Evolutionary conservation across 2,797 vertebrate genomes (phyloP), one percentile per base, ranked within the genome.

Genomic region (Molossus alvarezi): DNA sequence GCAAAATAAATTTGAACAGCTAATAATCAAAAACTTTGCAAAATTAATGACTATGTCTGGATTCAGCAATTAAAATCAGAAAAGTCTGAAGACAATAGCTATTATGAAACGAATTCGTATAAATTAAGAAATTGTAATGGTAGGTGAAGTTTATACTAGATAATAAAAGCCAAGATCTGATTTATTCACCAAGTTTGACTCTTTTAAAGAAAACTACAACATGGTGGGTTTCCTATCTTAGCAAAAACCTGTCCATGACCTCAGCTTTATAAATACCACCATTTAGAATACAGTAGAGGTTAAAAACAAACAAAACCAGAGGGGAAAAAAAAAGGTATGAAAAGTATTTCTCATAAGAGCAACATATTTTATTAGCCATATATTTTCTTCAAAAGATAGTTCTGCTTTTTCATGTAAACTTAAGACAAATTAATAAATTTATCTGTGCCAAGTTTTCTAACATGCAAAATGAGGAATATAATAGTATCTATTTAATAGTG

Each of bases 251-350:
- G 2, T 64, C 57, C 8, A 41, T 64, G 21, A 37, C 27, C 7
- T 88, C 45, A 79, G 23, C 6, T 86, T 94, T 81, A 51, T n/a
- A 88, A 75, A 87, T 77, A 69, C n/a, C 65, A 41, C 9, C 9
- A 82, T 25, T 67, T 21, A 65, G 41, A 85, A 86, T 18, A 58
- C 3, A 48, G 15, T 23, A 77, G 17, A 89, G 20, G 4, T 62
- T 92, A 23, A 84, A 67, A 67, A 55, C 4, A 64, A 76, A 37
- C 4, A 64, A 76, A 37, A 48, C 45, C 18, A 85, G 21, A 25
- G 27, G 4, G 23, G 11, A 64, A 37, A 37, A 51, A 12, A 62
- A 79, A 23, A 23, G 3, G 4, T 25, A 13, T 90, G 33, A 83
- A 57, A 25, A 75, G 14, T 55, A 81, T 2, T 21, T 9, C 45